Conservation (phyloP, 1,140 invertebrate species). For the Homalodisca vitripennis region DNA sequence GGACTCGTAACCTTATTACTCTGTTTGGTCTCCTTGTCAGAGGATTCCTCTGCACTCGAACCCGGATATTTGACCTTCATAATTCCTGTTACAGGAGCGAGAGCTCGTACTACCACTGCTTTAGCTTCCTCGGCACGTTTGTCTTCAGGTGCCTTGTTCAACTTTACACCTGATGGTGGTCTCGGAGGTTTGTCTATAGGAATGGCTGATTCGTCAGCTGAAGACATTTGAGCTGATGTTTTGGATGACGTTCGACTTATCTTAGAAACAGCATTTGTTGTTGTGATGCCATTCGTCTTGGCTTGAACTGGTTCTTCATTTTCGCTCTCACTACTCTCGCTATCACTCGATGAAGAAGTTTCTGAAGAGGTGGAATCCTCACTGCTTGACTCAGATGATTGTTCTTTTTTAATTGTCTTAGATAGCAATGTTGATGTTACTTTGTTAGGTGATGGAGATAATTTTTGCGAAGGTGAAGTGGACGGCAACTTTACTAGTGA, state of each 20-base stretch:
- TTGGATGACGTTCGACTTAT: slow-evolving; percentile 49
- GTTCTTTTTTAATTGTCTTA: slow-evolving; percentile 42
- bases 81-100: slow-evolving; percentile 59
- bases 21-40: slow-evolving; percentile 28
- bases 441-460: slow-evolving; percentile 43
- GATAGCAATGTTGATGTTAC: background rate
- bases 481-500: slow-evolving; percentile 29
- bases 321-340: slow-evolving; percentile 33
- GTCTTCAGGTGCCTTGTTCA: slow-evolving; percentile 1
- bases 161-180: slow-evolving; percentile 51
- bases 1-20: background rate
- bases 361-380: slow-evolving; percentile 42
- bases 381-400: slow-evolving; percentile 44
- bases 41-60: slow-evolving; percentile 26
- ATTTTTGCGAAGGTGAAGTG: slow-evolving; percentile 41
- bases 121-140: slow-evolving; percentile 59
- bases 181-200: slow-evolving; percentile 54
- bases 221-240: slow-evolving; percentile 53
- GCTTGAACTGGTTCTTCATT: slow-evolving; percentile 37
- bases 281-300: slow-evolving; percentile 29
- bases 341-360: slow-evolving; percentile 27
- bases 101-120: slow-evolving; percentile 65
- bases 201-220: slow-evolving; percentile 57
- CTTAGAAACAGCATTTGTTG: slow-evolving; percentile 41
- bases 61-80: slow-evolving; percentile 31